phyloP scores from a whole-genome alignment of 1,140 invertebrate genomes.

The Diuraphis noxia region DNA sequence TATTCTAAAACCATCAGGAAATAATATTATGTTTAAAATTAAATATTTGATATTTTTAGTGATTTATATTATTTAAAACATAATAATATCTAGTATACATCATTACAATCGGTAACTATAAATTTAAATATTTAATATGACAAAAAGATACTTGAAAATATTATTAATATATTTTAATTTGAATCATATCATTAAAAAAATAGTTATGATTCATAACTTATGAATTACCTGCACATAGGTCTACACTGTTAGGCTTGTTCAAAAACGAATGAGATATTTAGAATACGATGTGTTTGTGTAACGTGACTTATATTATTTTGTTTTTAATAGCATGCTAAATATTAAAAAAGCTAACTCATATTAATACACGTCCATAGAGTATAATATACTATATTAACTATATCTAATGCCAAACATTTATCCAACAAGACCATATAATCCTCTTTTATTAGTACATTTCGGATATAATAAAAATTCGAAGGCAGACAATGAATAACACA shows the following conservation, averaged over 20 bases:
- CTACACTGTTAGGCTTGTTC: background rate
- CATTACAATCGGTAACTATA: background rate
- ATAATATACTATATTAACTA: background rate
- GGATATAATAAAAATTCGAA: background rate
- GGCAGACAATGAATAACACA: background rate
- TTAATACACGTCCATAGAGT: background rate
- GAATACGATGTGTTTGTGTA: background rate
- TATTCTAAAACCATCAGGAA: background rate
- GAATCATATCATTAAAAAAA: background rate
- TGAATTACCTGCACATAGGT: background rate
- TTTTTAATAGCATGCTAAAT: background rate
- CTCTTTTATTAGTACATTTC: background rate
- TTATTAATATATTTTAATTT: background rate
- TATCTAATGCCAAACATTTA: background rate
- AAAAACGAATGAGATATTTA: background rate
- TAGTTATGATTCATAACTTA: background rate
- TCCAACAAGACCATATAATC: background rate
- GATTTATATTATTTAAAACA: background rate
- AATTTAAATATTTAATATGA: background rate
- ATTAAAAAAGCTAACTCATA: background rate
- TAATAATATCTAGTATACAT: background rate
- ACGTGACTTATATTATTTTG: background rate
- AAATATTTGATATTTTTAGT: background rate
- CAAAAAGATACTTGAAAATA: background rate
- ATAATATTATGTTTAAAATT: background rate